These are phyloP conservation scores for Craterocephalus amniculus DNA, from an alignment of 2,797 vertebrate genomes.

Conservation along the genomic window DNA sequence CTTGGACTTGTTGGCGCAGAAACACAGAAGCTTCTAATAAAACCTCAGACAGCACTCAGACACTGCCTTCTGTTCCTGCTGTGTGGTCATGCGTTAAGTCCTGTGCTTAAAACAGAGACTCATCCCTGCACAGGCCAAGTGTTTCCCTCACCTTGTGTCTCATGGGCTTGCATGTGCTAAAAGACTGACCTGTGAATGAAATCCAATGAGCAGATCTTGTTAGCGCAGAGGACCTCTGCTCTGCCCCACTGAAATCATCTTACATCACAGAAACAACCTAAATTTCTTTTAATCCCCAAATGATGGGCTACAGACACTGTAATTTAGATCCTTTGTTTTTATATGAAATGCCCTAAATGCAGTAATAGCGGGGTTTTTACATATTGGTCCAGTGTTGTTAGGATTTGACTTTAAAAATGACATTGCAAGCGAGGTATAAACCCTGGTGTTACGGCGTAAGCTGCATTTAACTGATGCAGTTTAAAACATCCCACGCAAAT, in stretches of 20 bases:
- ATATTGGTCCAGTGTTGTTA: constrained; percentile 6
- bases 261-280: constrained; percentile 9
- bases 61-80: constrained; percentile 76
- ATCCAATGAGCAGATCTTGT: constrained; percentile 37
- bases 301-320: constrained; percentile 20
- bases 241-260: background rate
- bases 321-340: constrained; percentile 15
- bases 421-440: constrained; percentile 17
- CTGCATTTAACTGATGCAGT: constrained; percentile 11
- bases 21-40: constrained; percentile 72
- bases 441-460: constrained; percentile 6
- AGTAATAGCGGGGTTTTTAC: constrained; percentile 34
- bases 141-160: constrained; percentile 54
- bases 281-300: constrained; percentile 27
- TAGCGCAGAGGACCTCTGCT: constrained; percentile 32
- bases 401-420: constrained; percentile 3
- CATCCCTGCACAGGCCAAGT: constrained; percentile 34
- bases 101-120: constrained; percentile 46
- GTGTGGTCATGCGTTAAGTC: constrained; percentile 56
- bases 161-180: constrained; percentile 61
- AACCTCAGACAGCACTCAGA: constrained; percentile 74
- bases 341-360: constrained; percentile 9
- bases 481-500: constrained; percentile 15
- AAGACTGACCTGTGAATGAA: constrained; percentile 4
- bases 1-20: constrained; percentile 66